Base-by-base conservation (phyloP, 1,140 invertebrate genomes). In the Pseudobourletiella spinata region DNA sequence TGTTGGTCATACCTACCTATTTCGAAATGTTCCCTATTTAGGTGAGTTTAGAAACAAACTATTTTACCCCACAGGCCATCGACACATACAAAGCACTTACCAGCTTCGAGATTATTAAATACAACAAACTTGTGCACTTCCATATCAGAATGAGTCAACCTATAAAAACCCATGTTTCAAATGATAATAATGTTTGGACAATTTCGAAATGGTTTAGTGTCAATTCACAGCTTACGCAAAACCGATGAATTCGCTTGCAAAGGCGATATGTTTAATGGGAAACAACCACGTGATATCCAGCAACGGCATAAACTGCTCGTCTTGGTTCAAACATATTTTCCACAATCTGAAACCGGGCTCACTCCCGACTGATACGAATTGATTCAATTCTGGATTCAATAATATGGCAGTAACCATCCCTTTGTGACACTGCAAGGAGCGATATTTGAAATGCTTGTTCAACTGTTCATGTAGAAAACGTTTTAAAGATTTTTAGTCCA, bases 251-350 rank as follows among this genome's bases (percentile, higher is more conserved):
- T 66, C 61, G 20, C 65, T 28, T 6, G 64, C 32, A 1, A 57
- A 2, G 3, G 48, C 29, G 15, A 62, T 55, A 26, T 64, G 58
- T 8, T 28, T 30, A 1, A 69, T 55, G 2, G 68, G 68, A 43
- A 43, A 63, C 29, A 63, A 62, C 68, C 68, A 69, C 1, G 61
- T 35, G n/a, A 66, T 59, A 16, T 69, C 64, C 11, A 69, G 28
- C 30, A 69, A 52, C 2, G 68, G 68, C 14, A 63, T 24, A 44
- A 69, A 65, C 14, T 62, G 14, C 14, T 66, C 68, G 3, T 65
- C 63, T 42, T 66, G 29, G 26, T 59, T 52, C 0, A 65, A n/a
- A 3, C 29, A n/a, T 15, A 66, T 55, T 54, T 69, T 69, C 68
- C 68, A 69, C 8, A 69, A 18, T 0, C 68, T 46, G 29, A 69